phyloP scores from a whole-genome alignment of 2,113 vertebrate species.

The Odontesthes bonariensis region DNA sequence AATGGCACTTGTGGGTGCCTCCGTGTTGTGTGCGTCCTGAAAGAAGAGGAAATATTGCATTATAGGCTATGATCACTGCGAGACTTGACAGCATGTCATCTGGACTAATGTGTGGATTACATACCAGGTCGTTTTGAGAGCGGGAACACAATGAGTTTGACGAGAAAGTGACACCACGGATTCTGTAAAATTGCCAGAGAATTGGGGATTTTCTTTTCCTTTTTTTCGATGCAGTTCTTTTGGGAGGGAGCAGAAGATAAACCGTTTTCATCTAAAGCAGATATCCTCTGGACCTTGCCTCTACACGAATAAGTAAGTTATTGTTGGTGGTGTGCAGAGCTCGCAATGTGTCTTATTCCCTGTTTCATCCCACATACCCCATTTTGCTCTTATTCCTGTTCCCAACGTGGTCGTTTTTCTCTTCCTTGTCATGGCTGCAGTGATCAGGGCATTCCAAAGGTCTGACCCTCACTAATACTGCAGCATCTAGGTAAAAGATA shows the following conservation, averaged over 20 bases:
- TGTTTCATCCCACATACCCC: neutral
- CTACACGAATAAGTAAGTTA: conserved; percentile 77
- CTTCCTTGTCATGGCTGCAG: conserved; percentile 2
- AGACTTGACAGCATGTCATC: conserved; percentile 49
- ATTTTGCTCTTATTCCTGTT: neutral
- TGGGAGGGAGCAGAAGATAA: conserved; percentile 60
- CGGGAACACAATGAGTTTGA: conserved; percentile 55
- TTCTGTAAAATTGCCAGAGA: conserved; percentile 85
- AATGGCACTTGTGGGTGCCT: conserved; percentile 74
- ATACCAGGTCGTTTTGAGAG: conserved; percentile 51
- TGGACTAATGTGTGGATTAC: conserved; percentile 77
- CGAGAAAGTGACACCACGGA: conserved; percentile 75
- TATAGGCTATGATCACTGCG: conserved; percentile 43
- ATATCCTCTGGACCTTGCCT: conserved; percentile 52
- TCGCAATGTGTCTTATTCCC: neutral
- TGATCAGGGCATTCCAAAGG: neutral
- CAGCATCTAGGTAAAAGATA: conserved; percentile 41
- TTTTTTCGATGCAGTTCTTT: conserved; percentile 70
- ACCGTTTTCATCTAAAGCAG: conserved; percentile 45
- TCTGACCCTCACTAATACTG: conserved; percentile 20
- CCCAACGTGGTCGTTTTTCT: conserved; percentile 6
- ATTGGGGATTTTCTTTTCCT: conserved; percentile 81
- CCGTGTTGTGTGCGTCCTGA: conserved; percentile 45
- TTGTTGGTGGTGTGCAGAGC: conserved; percentile 32
- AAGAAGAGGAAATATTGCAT: conserved; percentile 53